A percentile compares a stretch with the other conserved stretches of the same genome.
These are phyloP conservation scores for Setophaga kirtlandii DNA, from an alignment of 2,113 vertebrate genomes.

Conservation along the genomic window DNA sequence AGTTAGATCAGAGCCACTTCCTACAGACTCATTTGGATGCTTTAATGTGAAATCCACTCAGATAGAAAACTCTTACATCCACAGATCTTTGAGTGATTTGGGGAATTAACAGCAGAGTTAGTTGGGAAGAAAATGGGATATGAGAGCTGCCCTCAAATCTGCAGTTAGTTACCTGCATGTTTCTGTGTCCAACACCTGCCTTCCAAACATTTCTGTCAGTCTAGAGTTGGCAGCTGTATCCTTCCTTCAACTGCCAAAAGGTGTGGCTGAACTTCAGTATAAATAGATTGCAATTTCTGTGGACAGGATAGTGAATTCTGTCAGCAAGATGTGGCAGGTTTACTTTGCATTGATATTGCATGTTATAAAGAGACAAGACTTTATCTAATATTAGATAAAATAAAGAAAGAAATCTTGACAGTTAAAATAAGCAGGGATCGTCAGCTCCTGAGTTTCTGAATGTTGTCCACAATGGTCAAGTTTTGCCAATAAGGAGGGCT, in stretches of 20 bases:
- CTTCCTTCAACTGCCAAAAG: neutral
- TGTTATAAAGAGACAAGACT: neutral
- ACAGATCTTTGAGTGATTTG: neutral
- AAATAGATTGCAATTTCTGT: neutral
- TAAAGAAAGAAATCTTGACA: neutral
- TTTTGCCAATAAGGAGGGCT: neutral
- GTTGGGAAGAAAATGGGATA: neutral
- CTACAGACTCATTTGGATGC: neutral
- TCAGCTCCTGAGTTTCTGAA: neutral
- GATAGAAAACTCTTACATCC: neutral
- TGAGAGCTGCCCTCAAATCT: neutral
- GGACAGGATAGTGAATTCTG: neutral
- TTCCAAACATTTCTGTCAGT: neutral
- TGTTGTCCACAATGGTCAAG: neutral
- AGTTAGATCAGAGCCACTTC: neutral
- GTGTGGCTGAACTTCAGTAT: neutral
- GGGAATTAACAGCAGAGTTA: neutral
- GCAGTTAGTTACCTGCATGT: neutral
- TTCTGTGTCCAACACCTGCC: neutral
- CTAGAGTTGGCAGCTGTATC: accelerated
- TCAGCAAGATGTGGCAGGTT: neutral
- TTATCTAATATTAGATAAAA: neutral
- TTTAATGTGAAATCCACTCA: neutral
- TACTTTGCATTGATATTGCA: neutral
- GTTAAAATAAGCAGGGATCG: neutral